These are phyloP conservation scores for Mimas tiliae DNA, from an alignment of 2,888 invertebrate genomes.

Conservation along the genomic window DNA sequence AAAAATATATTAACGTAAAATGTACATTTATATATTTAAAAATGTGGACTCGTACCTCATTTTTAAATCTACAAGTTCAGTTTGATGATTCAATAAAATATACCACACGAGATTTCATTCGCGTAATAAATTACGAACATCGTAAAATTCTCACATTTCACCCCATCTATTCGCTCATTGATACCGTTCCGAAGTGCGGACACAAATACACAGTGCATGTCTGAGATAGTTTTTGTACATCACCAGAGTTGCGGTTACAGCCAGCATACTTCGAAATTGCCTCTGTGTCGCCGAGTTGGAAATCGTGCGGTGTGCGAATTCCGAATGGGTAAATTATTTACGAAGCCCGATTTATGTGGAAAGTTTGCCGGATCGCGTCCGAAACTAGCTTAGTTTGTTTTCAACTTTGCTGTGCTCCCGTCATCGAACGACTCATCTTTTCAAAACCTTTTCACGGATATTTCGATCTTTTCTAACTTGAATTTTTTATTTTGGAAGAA, in stretches of 20 bases:
- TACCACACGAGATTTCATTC: conserved; percentile 27
- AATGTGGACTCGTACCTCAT: too few species aligned
- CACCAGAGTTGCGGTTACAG: conserved; percentile 5
- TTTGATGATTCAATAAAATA: conserved; percentile 6
- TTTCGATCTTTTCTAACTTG: conserved; percentile 1
- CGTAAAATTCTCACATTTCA: conserved; percentile 32
- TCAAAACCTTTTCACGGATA: conserved; percentile 7
- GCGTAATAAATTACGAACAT: conserved; percentile 37
- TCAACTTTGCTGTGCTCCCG: conserved; percentile 24
- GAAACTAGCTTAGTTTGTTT: conserved; percentile 49
- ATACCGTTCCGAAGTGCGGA: conserved; percentile 4
- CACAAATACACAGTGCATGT: conserved; percentile 20
- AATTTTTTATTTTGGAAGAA: background rate
- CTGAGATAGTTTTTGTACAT: conserved; percentile 16
- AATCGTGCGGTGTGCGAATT: conserved; percentile 24
- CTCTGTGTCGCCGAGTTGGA: conserved; percentile 16
- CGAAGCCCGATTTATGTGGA: conserved; percentile 68
- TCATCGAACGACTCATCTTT: conserved; percentile 26
- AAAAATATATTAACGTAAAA: too few species aligned
- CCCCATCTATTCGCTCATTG: conserved; percentile 26
- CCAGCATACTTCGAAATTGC: conserved; percentile 16
- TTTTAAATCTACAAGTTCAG: background rate
- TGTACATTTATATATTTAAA: too few species aligned
- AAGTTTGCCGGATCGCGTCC: conserved; percentile 61
- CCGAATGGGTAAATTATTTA: conserved; percentile 68